These are phyloP conservation scores for Campylomormyrus numenius DNA, from an alignment of 2,113 vertebrate genomes.

Conservation along the genomic window DNA sequence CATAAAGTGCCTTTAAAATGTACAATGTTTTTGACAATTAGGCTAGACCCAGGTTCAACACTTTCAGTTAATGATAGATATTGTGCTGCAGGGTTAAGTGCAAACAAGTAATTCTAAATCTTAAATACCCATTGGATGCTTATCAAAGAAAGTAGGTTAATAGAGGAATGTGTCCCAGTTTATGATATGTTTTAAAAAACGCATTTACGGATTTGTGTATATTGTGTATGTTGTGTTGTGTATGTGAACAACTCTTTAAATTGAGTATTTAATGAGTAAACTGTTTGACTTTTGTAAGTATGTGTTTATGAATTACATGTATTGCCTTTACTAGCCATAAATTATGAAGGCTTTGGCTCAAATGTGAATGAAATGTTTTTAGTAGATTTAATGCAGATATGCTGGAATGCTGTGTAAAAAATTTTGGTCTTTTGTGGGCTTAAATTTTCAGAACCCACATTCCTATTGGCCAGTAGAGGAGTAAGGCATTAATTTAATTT, in stretches of 20 bases:
- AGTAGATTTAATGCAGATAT: not conserved
- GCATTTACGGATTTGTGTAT: not conserved
- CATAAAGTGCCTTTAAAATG: not conserved
- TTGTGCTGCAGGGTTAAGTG: not conserved
- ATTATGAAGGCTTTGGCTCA: not conserved
- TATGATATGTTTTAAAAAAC: not conserved
- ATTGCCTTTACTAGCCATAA: conserved; percentile 33
- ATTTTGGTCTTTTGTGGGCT: not conserved
- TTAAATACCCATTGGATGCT: not conserved
- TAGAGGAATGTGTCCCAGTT: not conserved
- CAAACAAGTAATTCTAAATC: not conserved
- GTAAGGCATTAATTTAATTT: not conserved
- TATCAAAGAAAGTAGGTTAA: not conserved
- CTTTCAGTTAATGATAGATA: not conserved
- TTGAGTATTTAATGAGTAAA: conserved; percentile 38
- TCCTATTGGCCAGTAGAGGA: not conserved
- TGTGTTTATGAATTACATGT: conserved; percentile 48
- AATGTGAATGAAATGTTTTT: conserved; percentile 14
- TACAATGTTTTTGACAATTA: not conserved
- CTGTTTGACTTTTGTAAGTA: conserved; percentile 36
- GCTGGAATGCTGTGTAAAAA: conserved; percentile 27
- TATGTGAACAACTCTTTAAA: conserved; percentile 24
- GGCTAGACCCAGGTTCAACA: not conserved
- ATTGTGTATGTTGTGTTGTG: conserved; percentile 20
- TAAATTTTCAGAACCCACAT: not conserved